Evolutionary conservation across 2,888 invertebrate species (phyloP).

Genomic region (Ptycholaimellus sp.): DNA sequence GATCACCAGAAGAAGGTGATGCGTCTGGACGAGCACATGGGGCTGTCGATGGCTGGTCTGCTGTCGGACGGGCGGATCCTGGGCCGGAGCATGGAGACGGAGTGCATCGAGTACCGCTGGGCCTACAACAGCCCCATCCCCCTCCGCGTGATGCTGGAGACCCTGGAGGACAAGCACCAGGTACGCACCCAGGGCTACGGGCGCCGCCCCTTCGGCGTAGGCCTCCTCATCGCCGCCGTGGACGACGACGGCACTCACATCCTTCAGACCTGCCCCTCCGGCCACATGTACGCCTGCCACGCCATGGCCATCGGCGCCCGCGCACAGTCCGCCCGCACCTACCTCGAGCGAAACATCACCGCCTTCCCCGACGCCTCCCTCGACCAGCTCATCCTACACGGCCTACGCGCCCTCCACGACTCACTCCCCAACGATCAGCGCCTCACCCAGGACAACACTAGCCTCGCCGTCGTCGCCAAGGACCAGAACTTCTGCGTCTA

Average conservation of each 20-base stretch:
- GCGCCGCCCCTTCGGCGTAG: slow-evolving; percentile 85
- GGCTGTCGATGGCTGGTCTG: slow-evolving; percentile 75
- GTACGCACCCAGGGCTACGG: slow-evolving; percentile 90
- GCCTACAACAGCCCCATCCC: slow-evolving; percentile 43
- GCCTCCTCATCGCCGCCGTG: slow-evolving; percentile 67
- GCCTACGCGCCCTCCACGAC: slow-evolving; percentile 68
- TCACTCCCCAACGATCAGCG: slow-evolving; percentile 86
- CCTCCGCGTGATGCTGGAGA: slow-evolving; percentile 8
- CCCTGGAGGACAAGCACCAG: slow-evolving; percentile 48
- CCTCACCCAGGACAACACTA: slow-evolving; percentile 69
- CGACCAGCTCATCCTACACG: slow-evolving; percentile 74
- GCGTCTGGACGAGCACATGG: slow-evolving; percentile 80
- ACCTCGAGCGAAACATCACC: slow-evolving; percentile 67
- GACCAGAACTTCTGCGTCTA: slow-evolving; percentile 52
- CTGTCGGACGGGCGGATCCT: slow-evolving; percentile 90
- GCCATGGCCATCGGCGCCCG: slow-evolving; percentile 96
- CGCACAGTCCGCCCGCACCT: slow-evolving; percentile 88
- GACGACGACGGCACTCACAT: slow-evolving; percentile 78
- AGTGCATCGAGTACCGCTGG: slow-evolving; percentile 79
- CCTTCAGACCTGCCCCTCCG: slow-evolving; percentile 88
- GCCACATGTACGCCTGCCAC: slow-evolving; percentile 86
- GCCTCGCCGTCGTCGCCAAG: slow-evolving; percentile 71
- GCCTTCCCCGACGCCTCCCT: slow-evolving; percentile 37
- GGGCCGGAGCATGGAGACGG: slow-evolving; percentile 67
- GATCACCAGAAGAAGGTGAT: slow-evolving; percentile 94